A percentile compares a stretch with the other conserved stretches of the same genome.
Evolutionary conservation across 2,797 vertebrate genomes (phyloP).

Genomic region (Xenentodon cancila): DNA sequence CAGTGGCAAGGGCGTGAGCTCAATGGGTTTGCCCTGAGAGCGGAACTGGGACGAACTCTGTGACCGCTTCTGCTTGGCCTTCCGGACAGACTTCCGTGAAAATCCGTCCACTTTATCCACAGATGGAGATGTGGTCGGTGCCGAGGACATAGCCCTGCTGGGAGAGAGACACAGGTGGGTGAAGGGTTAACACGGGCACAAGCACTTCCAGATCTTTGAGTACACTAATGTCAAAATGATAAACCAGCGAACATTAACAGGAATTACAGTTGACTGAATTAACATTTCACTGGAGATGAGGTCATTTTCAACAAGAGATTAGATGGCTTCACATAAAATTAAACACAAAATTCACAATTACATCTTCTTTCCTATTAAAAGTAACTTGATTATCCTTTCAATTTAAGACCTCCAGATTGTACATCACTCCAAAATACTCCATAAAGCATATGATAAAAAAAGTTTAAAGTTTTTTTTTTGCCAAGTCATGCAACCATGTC

Average conservation of each 20-base stretch:
- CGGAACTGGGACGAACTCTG: conserved; percentile 99
- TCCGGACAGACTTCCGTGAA: conserved; percentile 99
- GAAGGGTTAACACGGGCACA: conserved; percentile 4
- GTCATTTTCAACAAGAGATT: no score
- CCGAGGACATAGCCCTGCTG: conserved; percentile 99
- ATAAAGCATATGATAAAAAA: no score
- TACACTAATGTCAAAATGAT: not conserved
- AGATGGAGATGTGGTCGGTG: conserved; percentile 98
- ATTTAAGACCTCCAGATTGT: no score
- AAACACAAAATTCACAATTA: no score
- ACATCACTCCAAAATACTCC: no score
- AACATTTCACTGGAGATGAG: no score
- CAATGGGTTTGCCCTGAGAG: conserved; percentile 99
- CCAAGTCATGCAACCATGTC: no score
- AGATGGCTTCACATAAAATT: no score
- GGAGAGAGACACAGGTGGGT: conserved; percentile 33
- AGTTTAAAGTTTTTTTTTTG: no score
- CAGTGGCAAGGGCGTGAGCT: conserved; percentile 96
- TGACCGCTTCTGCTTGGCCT: conserved; percentile 99
- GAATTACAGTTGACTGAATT: no score
- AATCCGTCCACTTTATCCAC: conserved; percentile 99
- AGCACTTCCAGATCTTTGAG: not conserved
- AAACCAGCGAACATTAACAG: not conserved
- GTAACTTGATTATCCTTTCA: no score
- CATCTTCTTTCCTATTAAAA: no score